Evolutionary conservation across 2,888 invertebrate genomes (phyloP).

Genomic region (Agonopterix alstromeriana): DNA sequence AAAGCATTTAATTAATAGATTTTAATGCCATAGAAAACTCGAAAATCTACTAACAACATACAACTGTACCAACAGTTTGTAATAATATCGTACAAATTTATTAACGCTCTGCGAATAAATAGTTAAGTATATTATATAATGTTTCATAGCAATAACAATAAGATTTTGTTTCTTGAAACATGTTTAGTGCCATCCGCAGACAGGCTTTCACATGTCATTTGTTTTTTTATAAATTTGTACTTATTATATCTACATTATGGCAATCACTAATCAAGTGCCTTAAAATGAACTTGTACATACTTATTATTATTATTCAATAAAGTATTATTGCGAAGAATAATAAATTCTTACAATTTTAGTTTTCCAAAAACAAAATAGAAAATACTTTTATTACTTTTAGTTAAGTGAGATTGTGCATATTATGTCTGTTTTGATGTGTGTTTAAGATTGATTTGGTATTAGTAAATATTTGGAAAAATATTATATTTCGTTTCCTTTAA

Average conservation of each 20-base stretch:
- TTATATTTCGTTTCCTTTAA: slow-evolving; percentile 2
- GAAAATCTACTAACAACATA: slow-evolving; percentile 8
- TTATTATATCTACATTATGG: slow-evolving; percentile 51
- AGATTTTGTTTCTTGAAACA: slow-evolving; percentile 52
- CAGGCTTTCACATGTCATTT: slow-evolving; percentile 49
- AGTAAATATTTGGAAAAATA: slow-evolving; percentile 70
- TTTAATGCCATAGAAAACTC: slow-evolving; percentile 33
- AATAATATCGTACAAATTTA: slow-evolving; percentile 61
- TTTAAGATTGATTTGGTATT: slow-evolving; percentile 74
- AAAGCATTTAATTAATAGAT: slow-evolving; percentile 38
- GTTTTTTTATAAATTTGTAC: slow-evolving; percentile 63
- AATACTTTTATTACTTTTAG: slow-evolving; percentile 54
- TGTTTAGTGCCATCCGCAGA: slow-evolving; percentile 68
- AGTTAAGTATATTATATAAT: slow-evolving; percentile 38
- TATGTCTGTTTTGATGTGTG: slow-evolving; percentile 76
- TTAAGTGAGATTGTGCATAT: slow-evolving; percentile 75
- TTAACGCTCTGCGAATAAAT: slow-evolving; percentile 55
- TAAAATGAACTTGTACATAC: slow-evolving; percentile 68
- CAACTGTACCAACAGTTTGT: slow-evolving; percentile 14
- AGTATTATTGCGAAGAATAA: slow-evolving; percentile 61
- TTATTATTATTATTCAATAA: slow-evolving; percentile 53
- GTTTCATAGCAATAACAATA: slow-evolving; percentile 44
- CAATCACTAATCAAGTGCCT: slow-evolving; percentile 64
- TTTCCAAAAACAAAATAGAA: slow-evolving; percentile 70
- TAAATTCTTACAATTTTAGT: slow-evolving; percentile 59